A percentile compares a stretch with the other conserved stretches of the same genome.
Conservation (phyloP, 2,113 vertebrate genomes). For the Geothlypis trichas region DNA sequence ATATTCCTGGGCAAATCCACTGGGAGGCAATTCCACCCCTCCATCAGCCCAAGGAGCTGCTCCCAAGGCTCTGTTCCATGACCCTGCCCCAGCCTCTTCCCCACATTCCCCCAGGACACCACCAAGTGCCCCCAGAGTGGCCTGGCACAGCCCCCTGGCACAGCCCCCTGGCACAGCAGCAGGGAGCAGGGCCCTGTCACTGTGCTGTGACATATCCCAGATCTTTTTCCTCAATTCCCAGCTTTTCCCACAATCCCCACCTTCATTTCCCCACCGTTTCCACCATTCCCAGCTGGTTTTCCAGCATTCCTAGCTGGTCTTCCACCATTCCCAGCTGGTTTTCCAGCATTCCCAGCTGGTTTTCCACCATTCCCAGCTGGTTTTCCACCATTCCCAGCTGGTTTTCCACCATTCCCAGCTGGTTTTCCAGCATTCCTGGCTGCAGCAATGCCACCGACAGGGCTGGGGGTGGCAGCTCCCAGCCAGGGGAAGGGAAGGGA, state of each 20-base stretch:
- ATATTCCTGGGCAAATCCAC: accelerated
- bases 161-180: background rate
- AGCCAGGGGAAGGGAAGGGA: background rate
- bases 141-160: too few species aligned
- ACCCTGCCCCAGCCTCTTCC: background rate
- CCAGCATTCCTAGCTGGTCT: too few species aligned
- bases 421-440: background rate
- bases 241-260: background rate
- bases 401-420: too few species aligned
- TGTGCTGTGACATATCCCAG: background rate
- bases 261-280: background rate
- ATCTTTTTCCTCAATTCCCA: background rate
- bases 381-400: too few species aligned
- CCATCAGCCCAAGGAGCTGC: background rate
- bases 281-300: background rate
- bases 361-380: too few species aligned
- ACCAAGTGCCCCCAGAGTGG: accelerated
- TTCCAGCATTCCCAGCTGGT: too few species aligned
- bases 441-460: background rate
- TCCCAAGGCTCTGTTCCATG: background rate
- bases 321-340: too few species aligned
- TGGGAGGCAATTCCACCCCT: background rate
- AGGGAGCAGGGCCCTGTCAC: background rate
- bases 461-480: background rate
- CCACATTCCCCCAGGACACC: accelerated